Conservation (phyloP, 2,888 invertebrate species). For the Octodonta nipae region DNA sequence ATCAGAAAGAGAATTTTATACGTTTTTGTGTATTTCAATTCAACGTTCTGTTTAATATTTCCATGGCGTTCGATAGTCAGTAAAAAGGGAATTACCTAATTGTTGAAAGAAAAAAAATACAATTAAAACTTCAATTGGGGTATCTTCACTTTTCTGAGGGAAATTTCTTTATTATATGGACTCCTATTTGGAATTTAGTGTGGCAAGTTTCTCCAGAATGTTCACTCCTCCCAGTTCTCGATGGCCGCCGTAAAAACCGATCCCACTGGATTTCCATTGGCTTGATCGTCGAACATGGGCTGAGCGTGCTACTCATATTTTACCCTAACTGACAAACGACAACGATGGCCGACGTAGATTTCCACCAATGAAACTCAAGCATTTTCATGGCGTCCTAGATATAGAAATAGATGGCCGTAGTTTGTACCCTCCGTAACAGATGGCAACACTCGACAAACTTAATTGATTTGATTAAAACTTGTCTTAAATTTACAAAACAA, state of each 20-base stretch:
- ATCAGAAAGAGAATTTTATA: too few relatives aligned
- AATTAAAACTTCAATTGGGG: neutral
- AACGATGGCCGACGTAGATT: neutral
- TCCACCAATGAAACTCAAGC: neutral
- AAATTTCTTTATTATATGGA: neutral
- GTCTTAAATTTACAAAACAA: too few relatives aligned
- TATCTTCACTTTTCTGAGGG: constrained; percentile 1
- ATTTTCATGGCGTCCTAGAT: constrained; percentile 1
- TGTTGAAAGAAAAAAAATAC: neutral
- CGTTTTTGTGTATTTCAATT: too few relatives aligned
- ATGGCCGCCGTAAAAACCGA: neutral
- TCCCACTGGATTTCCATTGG: neutral
- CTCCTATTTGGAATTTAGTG: neutral
- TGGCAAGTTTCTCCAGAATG: too few relatives aligned
- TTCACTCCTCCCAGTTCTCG: too few relatives aligned
- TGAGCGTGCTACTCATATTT: too few relatives aligned
- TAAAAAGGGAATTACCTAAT: too few relatives aligned
- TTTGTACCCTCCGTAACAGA: neutral
- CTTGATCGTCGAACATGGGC: neutral
- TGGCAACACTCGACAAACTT: too few relatives aligned
- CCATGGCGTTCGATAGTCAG: too few relatives aligned
- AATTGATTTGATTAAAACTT: too few relatives aligned
- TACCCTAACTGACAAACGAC: neutral
- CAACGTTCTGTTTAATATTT: too few relatives aligned
- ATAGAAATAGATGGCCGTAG: neutral